Evolutionary conservation across 2,888 invertebrate genomes (phyloP), one percentile per base, ranked within the genome.

Genomic region (Helobdella robusta): DNA sequence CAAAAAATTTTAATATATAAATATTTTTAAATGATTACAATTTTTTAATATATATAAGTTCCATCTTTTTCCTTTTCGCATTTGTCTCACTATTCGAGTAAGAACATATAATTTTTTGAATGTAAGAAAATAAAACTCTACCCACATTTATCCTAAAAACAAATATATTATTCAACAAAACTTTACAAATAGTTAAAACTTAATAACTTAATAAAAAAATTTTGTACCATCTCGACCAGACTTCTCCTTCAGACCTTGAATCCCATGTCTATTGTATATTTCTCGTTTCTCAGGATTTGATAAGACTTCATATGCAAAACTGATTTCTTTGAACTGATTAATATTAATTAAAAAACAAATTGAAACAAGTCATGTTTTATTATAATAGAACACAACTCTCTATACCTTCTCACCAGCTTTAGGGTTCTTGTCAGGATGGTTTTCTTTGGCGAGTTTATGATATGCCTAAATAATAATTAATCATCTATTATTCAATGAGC

Each of bases 261-360:
- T 78, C 4, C 93, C 94, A 81, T 85, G 86, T 74, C 86, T 85
- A 79, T 94, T 92, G 78, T 94, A 94, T 48, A 86, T 82, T 74
- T 87, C 85, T 65, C 89, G 83, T 80, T 92, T 92, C 74, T 89
- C 88, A 2, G 89, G 84, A 82, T 92, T 89, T 15, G 91, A 91
- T 63, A 94, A 83, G 58, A 92, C 86, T 82, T 94, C 93, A 79
- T 93, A 91, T 0, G 93, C 93, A 81, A 89, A 92, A 67, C 91
- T 90, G 73, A 94, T 93, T 83, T 94, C 93, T 80, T 93, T 92
- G 77, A 93, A 92, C 83, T 82, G 72, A 61, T 58, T 46, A 25
- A 34, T 32, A 66, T 6, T 20, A 56, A n/a, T 32, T 40, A 25
- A 32, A 28, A 18, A 44, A 18, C 11, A 32, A 8, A 11, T 46